Conservation (phyloP, 2,888 invertebrate genomes). For the Cephus spinipes region DNA sequence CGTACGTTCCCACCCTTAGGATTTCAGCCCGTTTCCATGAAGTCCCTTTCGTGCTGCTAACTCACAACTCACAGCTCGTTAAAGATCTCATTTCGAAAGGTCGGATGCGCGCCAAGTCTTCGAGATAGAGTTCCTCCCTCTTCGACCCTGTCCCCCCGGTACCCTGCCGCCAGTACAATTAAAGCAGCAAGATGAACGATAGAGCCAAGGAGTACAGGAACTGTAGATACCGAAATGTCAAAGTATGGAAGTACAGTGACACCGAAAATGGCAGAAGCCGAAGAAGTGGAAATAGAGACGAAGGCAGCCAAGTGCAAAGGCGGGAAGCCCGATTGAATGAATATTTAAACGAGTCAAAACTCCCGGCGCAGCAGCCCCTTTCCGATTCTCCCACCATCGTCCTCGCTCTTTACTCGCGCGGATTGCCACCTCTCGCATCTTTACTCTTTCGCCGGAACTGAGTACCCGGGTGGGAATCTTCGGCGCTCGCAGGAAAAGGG, state of each 20-base stretch:
- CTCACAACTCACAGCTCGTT: neutral
- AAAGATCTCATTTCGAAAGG: neutral
- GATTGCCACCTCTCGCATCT: too few species aligned
- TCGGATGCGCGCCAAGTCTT: neutral
- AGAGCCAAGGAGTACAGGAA: neutral
- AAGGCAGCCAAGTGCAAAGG: conserved; percentile 34
- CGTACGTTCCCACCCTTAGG: conserved; percentile 1
- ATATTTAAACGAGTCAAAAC: conserved; percentile 44
- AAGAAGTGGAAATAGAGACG: conserved; percentile 20
- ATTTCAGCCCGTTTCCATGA: neutral
- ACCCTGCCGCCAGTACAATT: neutral
- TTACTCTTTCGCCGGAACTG: too few species aligned
- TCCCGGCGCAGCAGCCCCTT: conserved; percentile 31
- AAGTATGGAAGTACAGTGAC: neutral
- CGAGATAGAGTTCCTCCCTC: neutral
- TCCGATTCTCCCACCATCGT: conserved; percentile 40
- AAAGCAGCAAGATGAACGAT: neutral
- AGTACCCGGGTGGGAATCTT: neutral
- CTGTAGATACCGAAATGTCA: neutral
- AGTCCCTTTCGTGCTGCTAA: neutral
- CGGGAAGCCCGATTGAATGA: conserved; percentile 30
- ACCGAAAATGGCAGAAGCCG: conserved; percentile 16
- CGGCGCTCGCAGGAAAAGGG: neutral
- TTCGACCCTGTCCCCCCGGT: neutral
- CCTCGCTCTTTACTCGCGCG: conserved; percentile 13